Evolutionary conservation across 53 echinoderm and acorn worm species (phyloP), one percentile per base, ranked within the genome.

Genomic region (Patiria pectinifera): DNA sequence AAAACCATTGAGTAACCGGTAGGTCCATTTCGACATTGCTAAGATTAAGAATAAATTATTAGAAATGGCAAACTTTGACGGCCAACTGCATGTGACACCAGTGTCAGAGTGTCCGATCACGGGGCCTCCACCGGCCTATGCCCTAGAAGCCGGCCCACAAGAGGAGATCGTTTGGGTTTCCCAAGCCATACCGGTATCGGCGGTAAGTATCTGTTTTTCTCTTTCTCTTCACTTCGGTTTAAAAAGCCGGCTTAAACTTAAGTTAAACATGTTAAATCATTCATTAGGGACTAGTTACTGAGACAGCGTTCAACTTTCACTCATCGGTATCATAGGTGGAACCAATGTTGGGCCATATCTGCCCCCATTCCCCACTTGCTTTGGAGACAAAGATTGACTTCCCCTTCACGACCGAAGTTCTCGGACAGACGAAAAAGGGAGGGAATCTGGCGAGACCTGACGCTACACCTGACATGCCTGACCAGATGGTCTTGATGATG

Each of bases 81-180:
- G 80, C 63, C 69, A 78, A 48, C 46, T 58, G 45, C 75, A 49
- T 86, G 74, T 86, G 15, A 86, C 49, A 48, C 86, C 71, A 74
- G 14, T 77, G 82, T 48, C 77, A 66, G 23, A 61, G 21, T 22
- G 43, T 7, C 69, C 81, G 14, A 81, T 90, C 8, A 90, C n/a
- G 25, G 90, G 80, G 11, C 90, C 90, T 45, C 90, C 90, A 47
- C 90, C 90, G 8, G 90, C 66, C 62, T 90, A 90, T 48, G 81
- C 90, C 48, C 69, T 15, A 5, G 66, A 90, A 90, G 47, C 90
- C n/a, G 90, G 90, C 19, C 90, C 90, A 2, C n/a, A 22, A 12
- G 90, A 90, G 49, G 81, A 90, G 48, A 81, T 80, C 47, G 80
- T 90, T 48, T 90, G 82, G 90, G 62, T 81, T 49, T 90, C 90